Base-by-base conservation (phyloP, 2,113 vertebrate species). In the Onychorhynchus coronatus region DNA sequence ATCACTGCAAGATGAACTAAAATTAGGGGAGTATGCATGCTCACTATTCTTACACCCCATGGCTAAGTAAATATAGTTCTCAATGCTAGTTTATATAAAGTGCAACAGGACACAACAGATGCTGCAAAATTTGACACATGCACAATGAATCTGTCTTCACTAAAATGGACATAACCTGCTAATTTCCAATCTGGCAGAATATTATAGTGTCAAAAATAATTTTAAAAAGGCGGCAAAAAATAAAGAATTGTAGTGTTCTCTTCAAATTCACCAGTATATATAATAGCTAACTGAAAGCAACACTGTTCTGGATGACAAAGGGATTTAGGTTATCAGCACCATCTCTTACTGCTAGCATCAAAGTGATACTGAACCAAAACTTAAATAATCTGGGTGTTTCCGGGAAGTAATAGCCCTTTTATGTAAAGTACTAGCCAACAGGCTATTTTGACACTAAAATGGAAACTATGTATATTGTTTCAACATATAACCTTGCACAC, bases 41-140 rank as follows among this genome's bases (percentile, higher is more conserved):
- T 76, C 55, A 77, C 55, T 66, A 50, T 55, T 65, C 66, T 78
- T 85, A 74, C 25, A 86, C 30, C 72, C 77, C 27, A 71, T 46
- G 74, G 81, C 70, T 87, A 68, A 85, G 83, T 66, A 91, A 92
- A 89, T 59, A 91, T 12, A 91, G 80, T 42, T 52, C 33, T 67
- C 68, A 58, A 25, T 66, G 59, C 39, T 95, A 66, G 62, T 27
- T 94, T 91, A 90, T 71, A 14, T 80, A 94, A 95, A 27, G 24
- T 44, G 46, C 24, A 75, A 49, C 31, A 68, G 58, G 68, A 94
- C 93, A 75, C 58, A 95, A 84, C 80, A 94, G 86, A 96, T 81
- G 80, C 84, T 92, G 75, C 52, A 70, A 90, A 96, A 81, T 58
- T 25, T 58, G 42, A 91, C 92, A 58, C 44, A 56, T 10, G 49